Evolutionary conservation across 2,113 vertebrate genomes (phyloP).

Genomic region (Scortum barcoo): DNA sequence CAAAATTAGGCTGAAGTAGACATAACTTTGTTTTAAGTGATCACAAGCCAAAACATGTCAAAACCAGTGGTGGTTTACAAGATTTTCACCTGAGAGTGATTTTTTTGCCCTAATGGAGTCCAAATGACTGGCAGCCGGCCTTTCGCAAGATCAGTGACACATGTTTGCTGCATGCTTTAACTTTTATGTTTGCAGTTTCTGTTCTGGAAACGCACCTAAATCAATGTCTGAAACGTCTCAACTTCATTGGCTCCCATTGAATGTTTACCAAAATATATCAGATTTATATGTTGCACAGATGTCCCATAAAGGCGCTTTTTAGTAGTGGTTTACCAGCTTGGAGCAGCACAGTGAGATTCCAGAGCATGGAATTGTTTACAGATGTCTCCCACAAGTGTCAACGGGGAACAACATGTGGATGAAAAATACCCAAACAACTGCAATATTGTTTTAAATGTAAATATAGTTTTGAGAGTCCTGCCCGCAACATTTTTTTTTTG

Average conservation of each 20-base stretch:
- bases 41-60: too few relatives aligned
- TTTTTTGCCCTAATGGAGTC: background rate
- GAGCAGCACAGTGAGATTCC: slow-evolving; percentile 30
- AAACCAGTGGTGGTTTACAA: background rate
- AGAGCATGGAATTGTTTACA: slow-evolving; percentile 55
- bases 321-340: slow-evolving; percentile 41
- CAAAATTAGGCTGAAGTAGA: background rate
- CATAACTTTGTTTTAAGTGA: background rate
- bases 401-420: slow-evolving; percentile 14
- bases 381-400: slow-evolving; percentile 52
- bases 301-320: slow-evolving; percentile 35
- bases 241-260: slow-evolving; percentile 13
- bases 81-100: background rate
- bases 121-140: background rate
- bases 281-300: slow-evolving; percentile 51
- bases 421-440: slow-evolving; percentile 19
- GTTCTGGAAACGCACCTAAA: background rate
- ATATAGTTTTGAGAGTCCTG: slow-evolving; percentile 29
- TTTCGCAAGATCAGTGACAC: background rate
- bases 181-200: background rate
- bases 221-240: background rate
- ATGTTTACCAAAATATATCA: slow-evolving; percentile 36
- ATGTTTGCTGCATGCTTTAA: background rate
- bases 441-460: slow-evolving; percentile 28
- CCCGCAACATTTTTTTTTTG: slow-evolving; percentile 25